Percentiles rank a stretch among this genome's conserved stretches.
These are phyloP conservation scores for Ochotona curzoniae DNA, from an alignment of 2,113 vertebrate genomes.

Conservation along the genomic window DNA sequence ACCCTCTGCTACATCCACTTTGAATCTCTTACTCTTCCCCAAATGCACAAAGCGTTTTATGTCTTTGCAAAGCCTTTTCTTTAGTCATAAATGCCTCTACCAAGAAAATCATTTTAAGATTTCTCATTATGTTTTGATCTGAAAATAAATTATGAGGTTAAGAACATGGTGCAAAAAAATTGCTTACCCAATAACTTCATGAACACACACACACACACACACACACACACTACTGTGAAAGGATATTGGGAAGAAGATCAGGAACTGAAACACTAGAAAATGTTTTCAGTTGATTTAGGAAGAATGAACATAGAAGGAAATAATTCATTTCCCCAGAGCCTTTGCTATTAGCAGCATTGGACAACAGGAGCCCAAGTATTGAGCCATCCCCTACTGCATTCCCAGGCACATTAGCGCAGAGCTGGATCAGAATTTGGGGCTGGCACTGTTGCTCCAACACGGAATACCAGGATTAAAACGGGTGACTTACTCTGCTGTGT, in stretches of 20 bases:
- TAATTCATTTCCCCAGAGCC: background rate
- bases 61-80: background rate
- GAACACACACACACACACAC: background rate
- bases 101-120: background rate
- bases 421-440: no score
- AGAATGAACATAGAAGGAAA: background rate
- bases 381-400: no score
- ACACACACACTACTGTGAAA: background rate
- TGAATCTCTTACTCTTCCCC: background rate
- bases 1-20: background rate
- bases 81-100: background rate
- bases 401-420: no score
- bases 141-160: background rate
- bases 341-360: background rate
- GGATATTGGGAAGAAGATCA: background rate
- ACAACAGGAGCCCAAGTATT: no score
- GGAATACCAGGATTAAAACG: no score
- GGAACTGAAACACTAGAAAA: background rate
- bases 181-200: background rate
- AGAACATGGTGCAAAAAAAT: background rate
- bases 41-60: background rate
- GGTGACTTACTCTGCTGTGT: no score
- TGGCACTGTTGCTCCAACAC: no score
- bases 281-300: background rate
- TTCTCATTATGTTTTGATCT: background rate